A percentile compares a stretch with the other conserved stretches of the same genome.
Conservation (phyloP, 2,797 vertebrate species). For the Thamnophis elegans region DNA sequence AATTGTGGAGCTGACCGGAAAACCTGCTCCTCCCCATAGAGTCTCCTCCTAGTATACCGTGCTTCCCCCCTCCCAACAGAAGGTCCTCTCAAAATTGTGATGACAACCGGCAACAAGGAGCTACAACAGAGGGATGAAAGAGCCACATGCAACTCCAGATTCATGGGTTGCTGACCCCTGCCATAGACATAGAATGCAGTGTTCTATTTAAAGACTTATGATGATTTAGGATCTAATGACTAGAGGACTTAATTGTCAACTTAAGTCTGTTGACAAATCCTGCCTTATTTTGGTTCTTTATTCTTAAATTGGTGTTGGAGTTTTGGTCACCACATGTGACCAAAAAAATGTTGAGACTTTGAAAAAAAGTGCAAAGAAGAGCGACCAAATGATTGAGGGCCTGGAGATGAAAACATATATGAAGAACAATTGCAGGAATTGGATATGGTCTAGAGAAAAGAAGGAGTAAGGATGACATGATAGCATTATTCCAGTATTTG, state of each 20-base stretch:
- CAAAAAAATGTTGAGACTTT: neutral
- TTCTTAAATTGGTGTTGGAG: neutral
- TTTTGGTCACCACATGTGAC: neutral
- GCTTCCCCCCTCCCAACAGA: no score
- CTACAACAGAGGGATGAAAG: no score
- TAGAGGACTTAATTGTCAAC: neutral
- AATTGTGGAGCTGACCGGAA: no score
- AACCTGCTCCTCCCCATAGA: no score
- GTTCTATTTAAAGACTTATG: neutral
- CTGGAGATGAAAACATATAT: neutral
- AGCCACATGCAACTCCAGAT: no score
- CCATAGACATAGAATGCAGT: neutral
- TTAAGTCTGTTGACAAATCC: neutral
- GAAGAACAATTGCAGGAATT: neutral
- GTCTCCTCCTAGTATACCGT: no score
- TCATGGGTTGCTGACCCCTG: no score
- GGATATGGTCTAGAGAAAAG: no score
- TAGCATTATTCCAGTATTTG: no score
- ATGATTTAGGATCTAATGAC: neutral
- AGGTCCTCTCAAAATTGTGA: no score
- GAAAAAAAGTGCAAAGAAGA: neutral
- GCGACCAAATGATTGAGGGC: neutral
- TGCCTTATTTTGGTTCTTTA: neutral
- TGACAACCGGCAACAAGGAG: no score
- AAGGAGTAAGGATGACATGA: no score